Conservation (phyloP, 2,797 vertebrate genomes). For the Pseudotriccus pelzelni region DNA sequence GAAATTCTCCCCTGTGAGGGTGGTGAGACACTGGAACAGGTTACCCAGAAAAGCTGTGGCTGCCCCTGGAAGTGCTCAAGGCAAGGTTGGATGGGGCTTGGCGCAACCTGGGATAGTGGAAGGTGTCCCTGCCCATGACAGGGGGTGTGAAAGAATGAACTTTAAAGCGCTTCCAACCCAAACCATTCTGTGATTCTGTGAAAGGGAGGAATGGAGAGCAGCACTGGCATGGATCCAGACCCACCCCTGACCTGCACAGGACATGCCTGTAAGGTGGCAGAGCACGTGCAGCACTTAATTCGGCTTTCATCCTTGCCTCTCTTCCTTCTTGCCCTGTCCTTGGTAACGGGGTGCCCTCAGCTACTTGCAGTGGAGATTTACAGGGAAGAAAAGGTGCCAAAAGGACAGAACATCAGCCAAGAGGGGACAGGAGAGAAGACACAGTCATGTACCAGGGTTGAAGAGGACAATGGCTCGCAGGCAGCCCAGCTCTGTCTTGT, state of each 20-base stretch:
- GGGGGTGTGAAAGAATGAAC: background rate
- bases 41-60: background rate
- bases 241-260: background rate
- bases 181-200: background rate
- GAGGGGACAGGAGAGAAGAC: background rate
- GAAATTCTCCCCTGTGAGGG: background rate
- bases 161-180: background rate
- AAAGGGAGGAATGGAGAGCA: background rate
- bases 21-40: background rate
- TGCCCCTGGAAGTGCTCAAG: background rate
- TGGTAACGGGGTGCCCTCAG: rapidly evolving
- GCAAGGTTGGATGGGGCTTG: rapidly evolving
- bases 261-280: background rate
- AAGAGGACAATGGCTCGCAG: conserved; percentile 95
- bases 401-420: background rate
- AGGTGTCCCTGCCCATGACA: background rate
- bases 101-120: rapidly evolving
- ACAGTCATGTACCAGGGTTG: conserved; percentile 84
- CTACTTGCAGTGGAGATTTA: background rate
- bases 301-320: background rate
- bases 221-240: background rate
- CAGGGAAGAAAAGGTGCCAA: background rate
- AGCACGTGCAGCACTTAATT: background rate
- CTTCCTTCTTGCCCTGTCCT: background rate
- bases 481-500: conserved; percentile 97